These are phyloP conservation scores for Callipepla squamata DNA, from an alignment of 2,113 vertebrate genomes.

Conservation along the genomic window DNA sequence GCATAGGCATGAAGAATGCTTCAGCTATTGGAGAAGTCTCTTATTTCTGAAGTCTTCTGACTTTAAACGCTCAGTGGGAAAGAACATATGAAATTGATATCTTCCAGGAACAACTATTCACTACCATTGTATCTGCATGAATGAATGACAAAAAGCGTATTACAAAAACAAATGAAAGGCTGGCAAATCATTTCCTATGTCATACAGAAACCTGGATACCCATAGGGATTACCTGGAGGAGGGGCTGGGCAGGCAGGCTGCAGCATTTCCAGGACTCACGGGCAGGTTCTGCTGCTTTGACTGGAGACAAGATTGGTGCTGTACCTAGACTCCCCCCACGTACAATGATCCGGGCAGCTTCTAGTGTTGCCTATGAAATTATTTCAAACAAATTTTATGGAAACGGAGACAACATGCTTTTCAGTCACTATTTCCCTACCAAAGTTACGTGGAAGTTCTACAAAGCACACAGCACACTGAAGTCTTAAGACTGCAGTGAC, in stretches of 20 bases:
- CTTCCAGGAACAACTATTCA: slow-evolving; percentile 49
- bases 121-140: slow-evolving; percentile 61
- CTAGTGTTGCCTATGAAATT: background rate
- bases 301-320: background rate
- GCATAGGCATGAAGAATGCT: slow-evolving; percentile 44
- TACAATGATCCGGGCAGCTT: background rate
- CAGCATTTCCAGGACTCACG: background rate
- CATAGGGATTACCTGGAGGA: slow-evolving; percentile 10
- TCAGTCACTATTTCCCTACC: background rate
- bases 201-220: slow-evolving; percentile 1
- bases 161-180: slow-evolving; percentile 41
- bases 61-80: slow-evolving; percentile 37
- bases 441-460: background rate
- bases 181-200: background rate
- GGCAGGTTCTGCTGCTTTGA: background rate
- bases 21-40: slow-evolving; percentile 21
- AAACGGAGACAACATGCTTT: background rate
- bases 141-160: slow-evolving; percentile 51
- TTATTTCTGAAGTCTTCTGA: slow-evolving; percentile 49
- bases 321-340: background rate
- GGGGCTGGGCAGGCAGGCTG: background rate
- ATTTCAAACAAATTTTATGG: background rate
- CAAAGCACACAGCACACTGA: background rate
- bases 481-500: background rate
- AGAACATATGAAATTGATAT: slow-evolving; percentile 37